Conservation (phyloP, 35 echinoderm and acorn worm species). For the Anneissia japonica region DNA sequence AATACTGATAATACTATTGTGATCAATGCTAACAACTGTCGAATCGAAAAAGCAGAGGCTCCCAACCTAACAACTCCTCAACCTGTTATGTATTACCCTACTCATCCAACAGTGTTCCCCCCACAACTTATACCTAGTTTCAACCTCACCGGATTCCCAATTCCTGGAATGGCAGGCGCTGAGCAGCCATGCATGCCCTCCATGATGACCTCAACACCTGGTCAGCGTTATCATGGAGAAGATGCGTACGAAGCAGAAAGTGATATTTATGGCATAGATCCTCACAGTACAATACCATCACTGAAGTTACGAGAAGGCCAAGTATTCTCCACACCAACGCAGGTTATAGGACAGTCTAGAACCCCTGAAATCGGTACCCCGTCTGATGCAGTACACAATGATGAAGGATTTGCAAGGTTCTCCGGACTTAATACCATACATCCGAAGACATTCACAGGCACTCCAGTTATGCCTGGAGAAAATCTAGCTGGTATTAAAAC, state of each 20-base stretch:
- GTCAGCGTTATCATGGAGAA: neutral
- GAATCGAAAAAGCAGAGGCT: neutral
- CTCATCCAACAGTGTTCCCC: neutral
- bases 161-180: neutral
- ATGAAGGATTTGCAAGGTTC: neutral
- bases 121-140: neutral
- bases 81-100: neutral
- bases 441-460: neutral
- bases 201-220: neutral
- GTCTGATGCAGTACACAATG: neutral
- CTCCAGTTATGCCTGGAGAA: neutral
- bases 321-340: neutral
- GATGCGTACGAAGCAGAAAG: neutral
- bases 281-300: no score
- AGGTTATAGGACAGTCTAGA: neutral
- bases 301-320: no score
- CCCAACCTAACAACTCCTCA: neutral
- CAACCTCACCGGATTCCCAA: neutral
- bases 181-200: neutral
- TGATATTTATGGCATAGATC: no score
- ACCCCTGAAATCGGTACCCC: neutral
- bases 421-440: neutral
- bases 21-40: neutral
- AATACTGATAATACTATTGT: neutral
- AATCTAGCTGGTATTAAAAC: neutral